These are phyloP conservation scores for Liparis tanakae DNA, from an alignment of 2,797 vertebrate genomes.

Conservation along the genomic window DNA sequence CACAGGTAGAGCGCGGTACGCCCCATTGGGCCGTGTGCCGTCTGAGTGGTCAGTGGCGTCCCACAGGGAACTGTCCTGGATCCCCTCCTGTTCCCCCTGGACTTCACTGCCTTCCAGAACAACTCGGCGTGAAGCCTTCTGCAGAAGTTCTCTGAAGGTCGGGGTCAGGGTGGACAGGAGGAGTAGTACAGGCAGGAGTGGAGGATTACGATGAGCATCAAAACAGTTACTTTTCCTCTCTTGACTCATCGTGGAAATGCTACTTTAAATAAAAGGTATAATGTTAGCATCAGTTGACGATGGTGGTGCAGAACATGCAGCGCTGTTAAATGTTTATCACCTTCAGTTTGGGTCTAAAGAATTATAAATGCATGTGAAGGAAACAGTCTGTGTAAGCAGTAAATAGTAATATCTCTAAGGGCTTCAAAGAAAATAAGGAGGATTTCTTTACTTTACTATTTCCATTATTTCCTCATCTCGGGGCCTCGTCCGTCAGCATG, in stretches of 20 bases:
- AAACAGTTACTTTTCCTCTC: not conserved
- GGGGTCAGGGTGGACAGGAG: no score
- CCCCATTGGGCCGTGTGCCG: no score
- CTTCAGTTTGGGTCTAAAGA: not conserved
- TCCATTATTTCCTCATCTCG: slow-evolving; percentile 35
- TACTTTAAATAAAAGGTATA: not conserved
- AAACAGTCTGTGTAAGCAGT: not conserved
- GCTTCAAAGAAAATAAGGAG: slow-evolving; percentile 34
- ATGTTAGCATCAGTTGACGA: not conserved
- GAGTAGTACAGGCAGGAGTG: no score
- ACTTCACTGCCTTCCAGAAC: no score
- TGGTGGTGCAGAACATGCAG: not conserved
- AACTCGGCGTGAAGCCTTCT: no score
- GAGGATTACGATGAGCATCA: no score
- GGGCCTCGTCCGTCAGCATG: slow-evolving; percentile 41
- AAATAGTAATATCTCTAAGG: not conserved
- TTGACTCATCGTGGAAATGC: not conserved
- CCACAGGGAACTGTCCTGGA: no score
- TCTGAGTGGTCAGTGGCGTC: no score
- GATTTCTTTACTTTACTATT: not conserved
- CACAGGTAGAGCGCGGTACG: no score
- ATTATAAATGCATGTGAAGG: not conserved
- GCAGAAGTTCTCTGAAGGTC: no score
- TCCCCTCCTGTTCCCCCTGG: no score
- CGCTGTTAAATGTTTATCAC: not conserved